Percentiles rank a stretch among this genome's conserved stretches.
Evolutionary conservation across 2,797 vertebrate species (phyloP).

Genomic region (Hylomyscus alleni): DNA sequence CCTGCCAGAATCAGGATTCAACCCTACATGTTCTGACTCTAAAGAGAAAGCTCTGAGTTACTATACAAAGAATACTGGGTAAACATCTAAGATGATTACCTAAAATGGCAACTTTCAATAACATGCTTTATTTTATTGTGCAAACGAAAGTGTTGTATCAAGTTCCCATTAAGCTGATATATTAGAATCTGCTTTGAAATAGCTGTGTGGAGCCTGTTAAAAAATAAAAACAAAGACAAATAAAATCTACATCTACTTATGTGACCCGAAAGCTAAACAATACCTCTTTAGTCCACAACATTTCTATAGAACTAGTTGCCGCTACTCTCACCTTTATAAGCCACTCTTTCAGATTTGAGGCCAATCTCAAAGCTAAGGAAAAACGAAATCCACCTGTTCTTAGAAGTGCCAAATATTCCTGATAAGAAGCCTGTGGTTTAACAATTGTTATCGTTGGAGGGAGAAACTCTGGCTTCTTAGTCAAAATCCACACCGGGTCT

Average conservation of each 20-base stretch:
- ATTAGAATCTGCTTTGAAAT: slow-evolving; percentile 62
- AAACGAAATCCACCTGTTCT: slow-evolving; percentile 24
- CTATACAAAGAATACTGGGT: slow-evolving; percentile 28
- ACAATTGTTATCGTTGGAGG: background rate
- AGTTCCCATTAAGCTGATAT: background rate
- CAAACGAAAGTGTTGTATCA: slow-evolving; percentile 45
- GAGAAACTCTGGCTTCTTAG: slow-evolving; percentile 9
- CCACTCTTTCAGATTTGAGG: background rate
- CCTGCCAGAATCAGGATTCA: background rate
- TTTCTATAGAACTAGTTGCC: background rate
- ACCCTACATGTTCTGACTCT: background rate
- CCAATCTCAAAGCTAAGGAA: slow-evolving; percentile 24
- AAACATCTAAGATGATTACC: background rate
- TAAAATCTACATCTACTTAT: background rate
- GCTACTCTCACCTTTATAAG: background rate
- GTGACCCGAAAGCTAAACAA: background rate
- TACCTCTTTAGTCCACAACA: fast-evolving
- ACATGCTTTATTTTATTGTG: slow-evolving; percentile 11
- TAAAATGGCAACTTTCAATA: background rate
- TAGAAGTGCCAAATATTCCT: background rate
- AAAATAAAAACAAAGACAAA: background rate
- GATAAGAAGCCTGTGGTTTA: background rate
- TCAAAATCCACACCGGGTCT: background rate
- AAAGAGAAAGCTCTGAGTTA: slow-evolving; percentile 53
- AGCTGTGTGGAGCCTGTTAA: background rate